These are phyloP conservation scores for Drosophila kepulauana DNA, from an alignment of 1,140 invertebrate genomes.

Conservation along the genomic window DNA sequence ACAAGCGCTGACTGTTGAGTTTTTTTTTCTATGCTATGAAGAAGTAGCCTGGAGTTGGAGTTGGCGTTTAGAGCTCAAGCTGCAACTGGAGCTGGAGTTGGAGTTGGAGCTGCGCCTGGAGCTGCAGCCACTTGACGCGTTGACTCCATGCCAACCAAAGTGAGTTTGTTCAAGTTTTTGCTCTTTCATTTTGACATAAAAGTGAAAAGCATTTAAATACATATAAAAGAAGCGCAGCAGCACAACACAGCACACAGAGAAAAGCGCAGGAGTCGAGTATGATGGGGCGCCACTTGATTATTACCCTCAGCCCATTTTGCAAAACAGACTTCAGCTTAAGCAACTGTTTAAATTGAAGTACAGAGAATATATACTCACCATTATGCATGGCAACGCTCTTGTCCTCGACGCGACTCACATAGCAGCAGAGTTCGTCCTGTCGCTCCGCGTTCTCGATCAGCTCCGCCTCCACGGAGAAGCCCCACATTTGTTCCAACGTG, in stretches of 20 bases:
- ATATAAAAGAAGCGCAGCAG: conserved; percentile 69
- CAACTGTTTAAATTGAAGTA: background rate
- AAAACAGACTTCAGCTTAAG: background rate
- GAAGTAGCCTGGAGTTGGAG: conserved; percentile 14
- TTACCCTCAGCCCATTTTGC: conserved; percentile 27
- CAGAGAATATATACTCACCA: conserved; percentile 87
- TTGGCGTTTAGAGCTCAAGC: conserved; percentile 11
- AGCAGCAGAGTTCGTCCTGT: conserved; percentile 98
- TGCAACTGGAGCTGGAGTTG: conserved; percentile 30
- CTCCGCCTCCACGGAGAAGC: conserved; percentile 98
- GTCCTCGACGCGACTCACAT: conserved; percentile 97
- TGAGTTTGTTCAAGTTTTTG: conserved; percentile 74
- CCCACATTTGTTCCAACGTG: conserved; percentile 97
- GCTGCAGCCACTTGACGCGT: conserved; percentile 66
- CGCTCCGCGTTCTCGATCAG: conserved; percentile 97
- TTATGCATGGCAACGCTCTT: conserved; percentile 97
- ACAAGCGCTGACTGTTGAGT: conserved; percentile 75
- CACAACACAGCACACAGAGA: conserved; percentile 33
- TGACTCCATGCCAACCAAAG: conserved; percentile 51
- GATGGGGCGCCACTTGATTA: conserved; percentile 50
- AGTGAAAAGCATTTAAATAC: conserved; percentile 84
- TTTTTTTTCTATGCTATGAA: conserved; percentile 26
- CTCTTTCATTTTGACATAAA: conserved; percentile 63
- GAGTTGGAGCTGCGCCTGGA: conserved; percentile 24
- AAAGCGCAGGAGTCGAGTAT: conserved; percentile 42